Conservation (phyloP, 2,888 invertebrate species). For the Drosophila diplacantha region DNA sequence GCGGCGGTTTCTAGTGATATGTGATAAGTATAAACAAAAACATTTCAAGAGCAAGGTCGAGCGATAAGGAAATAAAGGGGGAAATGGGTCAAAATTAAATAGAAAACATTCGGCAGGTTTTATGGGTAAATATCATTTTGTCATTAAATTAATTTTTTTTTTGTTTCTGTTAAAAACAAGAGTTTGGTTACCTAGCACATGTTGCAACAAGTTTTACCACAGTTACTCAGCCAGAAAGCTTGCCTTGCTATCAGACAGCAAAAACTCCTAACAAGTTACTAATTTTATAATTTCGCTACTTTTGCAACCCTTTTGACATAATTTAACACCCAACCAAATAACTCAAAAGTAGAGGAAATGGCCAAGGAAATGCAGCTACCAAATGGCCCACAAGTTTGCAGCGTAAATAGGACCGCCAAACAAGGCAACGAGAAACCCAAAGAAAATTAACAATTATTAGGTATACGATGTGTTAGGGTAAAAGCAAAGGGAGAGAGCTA, state of each 20-base stretch:
- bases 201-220: neutral
- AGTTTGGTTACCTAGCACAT: neutral
- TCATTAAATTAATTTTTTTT: neutral
- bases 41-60: constrained; percentile 24
- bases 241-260: neutral
- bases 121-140: neutral
- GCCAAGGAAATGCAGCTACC: constrained; percentile 15
- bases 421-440: neutral
- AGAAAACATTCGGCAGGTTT: neutral
- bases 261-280: constrained; percentile 11
- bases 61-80: constrained; percentile 8
- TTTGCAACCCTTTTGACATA: neutral
- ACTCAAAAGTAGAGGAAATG: constrained; percentile 2
- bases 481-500: neutral
- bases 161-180: neutral
- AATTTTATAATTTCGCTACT: constrained; percentile 7
- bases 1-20: neutral
- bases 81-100: neutral
- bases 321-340: constrained; percentile 1
- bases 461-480: constrained; percentile 50
- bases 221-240: neutral
- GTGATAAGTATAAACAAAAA: constrained; percentile 14
- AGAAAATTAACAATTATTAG: constrained; percentile 36
- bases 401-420: constrained; percentile 5
- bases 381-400: constrained; percentile 31